Evolutionary conservation across 2,888 invertebrate species (phyloP).

Genomic region (Toxonevra muliebris): DNA sequence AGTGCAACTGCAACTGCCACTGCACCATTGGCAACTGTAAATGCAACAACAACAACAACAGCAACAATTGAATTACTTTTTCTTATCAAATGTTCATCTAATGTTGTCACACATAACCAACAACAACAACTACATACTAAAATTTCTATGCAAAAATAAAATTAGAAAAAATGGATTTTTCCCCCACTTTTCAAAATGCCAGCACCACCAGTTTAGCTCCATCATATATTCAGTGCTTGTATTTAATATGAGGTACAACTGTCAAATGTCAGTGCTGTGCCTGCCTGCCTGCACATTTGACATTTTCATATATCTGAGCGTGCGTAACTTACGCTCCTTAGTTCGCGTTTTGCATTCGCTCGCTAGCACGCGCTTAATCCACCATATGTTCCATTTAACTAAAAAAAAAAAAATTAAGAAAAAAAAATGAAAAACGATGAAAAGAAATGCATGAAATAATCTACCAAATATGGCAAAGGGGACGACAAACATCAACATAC

Average conservation of each 20-base stretch:
- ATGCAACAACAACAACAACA: too few species aligned
- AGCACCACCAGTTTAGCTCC: background rate
- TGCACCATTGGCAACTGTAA: too few species aligned
- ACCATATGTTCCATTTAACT: conserved; percentile 1
- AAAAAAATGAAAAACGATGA: too few species aligned
- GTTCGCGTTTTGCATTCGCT: background rate
- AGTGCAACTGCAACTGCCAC: too few species aligned
- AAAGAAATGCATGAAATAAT: background rate
- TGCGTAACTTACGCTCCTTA: background rate
- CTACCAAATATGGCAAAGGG: background rate
- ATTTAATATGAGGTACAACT: background rate
- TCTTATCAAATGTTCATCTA: background rate
- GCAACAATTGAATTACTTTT: too few species aligned
- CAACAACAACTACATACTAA: conserved; percentile 2
- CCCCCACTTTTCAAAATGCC: background rate
- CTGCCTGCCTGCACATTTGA: background rate
- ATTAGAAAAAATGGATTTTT: conserved; percentile 17
- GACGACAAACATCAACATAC: background rate
- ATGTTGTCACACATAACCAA: conserved; percentile 1
- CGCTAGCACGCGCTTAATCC: background rate
- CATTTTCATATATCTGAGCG: background rate
- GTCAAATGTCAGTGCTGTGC: background rate
- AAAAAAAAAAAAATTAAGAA: background rate
- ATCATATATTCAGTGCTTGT: too few species aligned
- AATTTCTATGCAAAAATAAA: background rate